Evolutionary conservation across 1,140 invertebrate species (phyloP), one percentile per base, ranked within the genome.

Genomic region (Drosophila lacteicornis): DNA sequence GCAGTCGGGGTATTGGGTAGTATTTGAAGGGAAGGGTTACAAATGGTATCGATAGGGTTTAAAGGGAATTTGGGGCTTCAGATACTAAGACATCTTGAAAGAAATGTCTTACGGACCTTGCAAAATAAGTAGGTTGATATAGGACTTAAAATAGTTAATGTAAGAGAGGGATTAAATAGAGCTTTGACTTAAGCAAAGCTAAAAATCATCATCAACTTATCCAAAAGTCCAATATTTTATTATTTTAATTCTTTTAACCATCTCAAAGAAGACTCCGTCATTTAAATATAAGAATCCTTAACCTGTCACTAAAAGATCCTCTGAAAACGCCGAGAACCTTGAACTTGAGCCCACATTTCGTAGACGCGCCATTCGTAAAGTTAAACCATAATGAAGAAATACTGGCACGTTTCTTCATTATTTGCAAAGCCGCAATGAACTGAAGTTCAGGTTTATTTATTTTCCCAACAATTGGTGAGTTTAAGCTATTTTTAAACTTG

Each of bases 401-500:
- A 13, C 59, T 9, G 51, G 42, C 62, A 65, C 62, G 62, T 57
- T 65, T 65, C 8, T 36, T 22, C 9, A 46, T 30, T 65, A 36
- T 57, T 56, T 45, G 27, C 62, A 12, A 1, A 57, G 9, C 19
- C 27, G 15, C 45, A 38, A 30, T 25, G 13, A 25, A n/a, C 61
- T 43, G 50, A 5, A 45, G 61, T 65, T 56, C 50, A 43, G 19
- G 40, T 6, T 17, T 65, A 36, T 57, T 57, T 57, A 45, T 40
- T 11, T 38, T 13, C 12, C 3, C 43, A 6, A 22, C 30, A 49
- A 51, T 50, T 61, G 59, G 19, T n/a, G 33, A 27, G 33, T 50
- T 61, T 12, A 50, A 46, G 33, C 40, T 42, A 43, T 46, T 65
- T 57, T 56, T 46, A 36, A 17, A 45, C 36, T 25, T n/a, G 19